Conservation (phyloP, 2,888 invertebrate species). For the Brachypterus glaber region DNA sequence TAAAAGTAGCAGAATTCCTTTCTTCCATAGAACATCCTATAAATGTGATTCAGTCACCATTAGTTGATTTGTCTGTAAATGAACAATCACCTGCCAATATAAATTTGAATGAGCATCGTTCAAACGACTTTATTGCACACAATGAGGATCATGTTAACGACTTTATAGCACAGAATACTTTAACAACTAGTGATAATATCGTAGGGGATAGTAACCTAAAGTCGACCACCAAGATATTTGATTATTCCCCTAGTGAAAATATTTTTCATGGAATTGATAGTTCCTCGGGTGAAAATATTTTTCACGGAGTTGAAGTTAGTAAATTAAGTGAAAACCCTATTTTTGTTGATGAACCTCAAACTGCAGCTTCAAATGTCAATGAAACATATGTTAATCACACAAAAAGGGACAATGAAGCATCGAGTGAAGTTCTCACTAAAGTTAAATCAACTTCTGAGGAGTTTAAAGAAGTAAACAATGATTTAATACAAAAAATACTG, state of each 20-base stretch:
- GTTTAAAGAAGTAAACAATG: no score
- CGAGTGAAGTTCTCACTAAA: no score
- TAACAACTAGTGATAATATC: neutral
- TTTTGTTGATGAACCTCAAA: constrained; percentile 45
- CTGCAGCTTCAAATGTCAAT: constrained; percentile 39
- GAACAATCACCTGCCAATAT: constrained; percentile 11
- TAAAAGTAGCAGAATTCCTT: constrained; percentile 58
- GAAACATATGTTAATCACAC: constrained; percentile 21
- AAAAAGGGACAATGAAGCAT: constrained; percentile 28
- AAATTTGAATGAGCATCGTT: neutral
- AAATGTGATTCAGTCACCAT: constrained; percentile 58
- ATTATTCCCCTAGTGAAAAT: neutral
- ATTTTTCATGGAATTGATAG: neutral
- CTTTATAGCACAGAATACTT: neutral
- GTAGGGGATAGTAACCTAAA: neutral
- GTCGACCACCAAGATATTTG: no score
- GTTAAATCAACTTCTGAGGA: no score
- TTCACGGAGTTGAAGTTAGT: neutral
- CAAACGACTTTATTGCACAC: no score
- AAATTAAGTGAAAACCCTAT: constrained; percentile 38
- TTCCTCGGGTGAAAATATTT: neutral
- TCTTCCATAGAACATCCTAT: constrained; percentile 65
- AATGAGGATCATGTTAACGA: constrained; percentile 1
- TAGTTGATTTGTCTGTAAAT: constrained; percentile 49
- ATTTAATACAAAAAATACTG: constrained; percentile 38